Base-by-base conservation (phyloP, 2,113 vertebrate genomes). In the Cryptotis parvus region DNA sequence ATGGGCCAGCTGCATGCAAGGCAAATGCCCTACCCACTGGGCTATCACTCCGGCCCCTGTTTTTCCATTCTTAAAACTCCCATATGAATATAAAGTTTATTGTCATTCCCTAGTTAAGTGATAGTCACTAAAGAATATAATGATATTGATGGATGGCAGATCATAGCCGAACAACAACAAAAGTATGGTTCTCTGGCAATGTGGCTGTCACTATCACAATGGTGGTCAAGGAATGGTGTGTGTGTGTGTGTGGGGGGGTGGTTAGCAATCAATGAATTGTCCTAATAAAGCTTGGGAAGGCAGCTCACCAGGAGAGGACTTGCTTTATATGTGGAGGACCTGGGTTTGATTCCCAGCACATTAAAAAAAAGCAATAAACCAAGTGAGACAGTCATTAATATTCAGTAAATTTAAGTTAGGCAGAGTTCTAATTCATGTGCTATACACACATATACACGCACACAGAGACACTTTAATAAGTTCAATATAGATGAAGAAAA, bases 51-150 rank as follows among this genome's bases (percentile, higher is more conserved):
- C n/a, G n/a, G n/a, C n/a, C n/a, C 1, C 68, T 2, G 22, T 9
- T 9, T 35, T 84, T 65, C 63, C 10, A 63, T 74, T 88, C 37
- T 43, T 27, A n/a, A 85, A 90, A 76, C 12, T 20, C n/a, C 3
- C 20, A 75, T 58, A 65, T 75, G 66, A 91, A 84, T 63, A 16
- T 79, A 39, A 87, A 11, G 39, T 79, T 39, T 84, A 84, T 35
- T 9, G 22, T 55, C 39, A 90, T 7, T 15, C 27, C 87, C n/a
- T 15, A 73, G 43, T 4, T 49, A 90, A 88, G 69, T 35, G 35
- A 76, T 35, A 65, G 26, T 78, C 39, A 35, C 1, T 37, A 82
- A 84, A 45, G 4, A 84, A 80, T 31, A 45, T 63, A 77, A 10
- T n/a, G 1, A 9, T 82, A 22, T 33, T 80, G 6, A n/a, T 80